Evolutionary conservation across 2,113 vertebrate genomes (phyloP), one percentile per base, ranked within the genome.

Genomic region (Paracanthobrama guichenoti): DNA sequence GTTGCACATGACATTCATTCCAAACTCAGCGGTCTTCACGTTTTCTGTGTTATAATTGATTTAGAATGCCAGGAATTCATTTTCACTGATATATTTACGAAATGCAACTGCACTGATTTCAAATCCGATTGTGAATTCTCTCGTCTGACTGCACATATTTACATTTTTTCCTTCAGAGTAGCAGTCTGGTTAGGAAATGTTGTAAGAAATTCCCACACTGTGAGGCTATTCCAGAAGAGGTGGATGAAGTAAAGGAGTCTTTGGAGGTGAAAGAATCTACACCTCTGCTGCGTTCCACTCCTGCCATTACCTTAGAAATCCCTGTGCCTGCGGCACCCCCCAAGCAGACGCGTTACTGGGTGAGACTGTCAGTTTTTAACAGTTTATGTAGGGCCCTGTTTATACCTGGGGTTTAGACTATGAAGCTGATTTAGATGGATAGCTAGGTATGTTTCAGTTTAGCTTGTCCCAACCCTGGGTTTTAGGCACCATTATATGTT

Each of bases 261-360:
- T 4, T 73, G 0, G 74, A 86, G 6, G 0, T 6, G 0, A 90
- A 73, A 59, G 93, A 95, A 87, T 91, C 88, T 0, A 87, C 91
- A 0, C 91, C 93, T 0, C 90, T 95, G 26, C 86, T 94, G 0
- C 73, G 88, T 35, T 91, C 92, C 2, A 87, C 22, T 24, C 78
- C 89, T 57, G 84, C 90, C 1, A 48, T 86, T 0, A 0, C 86
- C 11, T 6, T 88, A 35, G 79, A 89, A 35, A 79, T 92, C 67
- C 91, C 89, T 0, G 84, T 73, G 14, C 0, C 0, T 0, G 2
- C 57, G 64, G 88, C 28, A 22, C 14, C 26, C 83, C 78, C 86
- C 89, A 87, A 22, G 2, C 2, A 28, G 53, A 48, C 8, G 7
- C 73, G 81, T 48, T 76, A 90, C 79, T 94, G 94, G 95, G 95